These are phyloP conservation scores for Helicoverpa armigera DNA, from an alignment of 1,140 invertebrate species.

Conservation along the genomic window DNA sequence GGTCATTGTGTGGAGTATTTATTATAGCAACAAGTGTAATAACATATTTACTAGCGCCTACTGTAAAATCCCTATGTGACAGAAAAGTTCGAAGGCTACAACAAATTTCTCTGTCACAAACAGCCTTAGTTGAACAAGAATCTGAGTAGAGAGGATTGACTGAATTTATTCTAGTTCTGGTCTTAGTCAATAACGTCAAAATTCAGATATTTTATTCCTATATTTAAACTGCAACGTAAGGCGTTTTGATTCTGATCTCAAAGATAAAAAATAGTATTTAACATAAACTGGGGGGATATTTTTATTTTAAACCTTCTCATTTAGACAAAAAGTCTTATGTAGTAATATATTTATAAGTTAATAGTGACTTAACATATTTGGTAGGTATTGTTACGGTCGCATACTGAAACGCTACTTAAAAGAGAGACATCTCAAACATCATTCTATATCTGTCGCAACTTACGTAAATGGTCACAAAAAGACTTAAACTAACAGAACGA, in stretches of 20 bases:
- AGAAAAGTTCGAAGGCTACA: slow-evolving; percentile 67
- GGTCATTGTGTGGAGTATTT: slow-evolving; percentile 73
- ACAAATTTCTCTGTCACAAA: slow-evolving; percentile 77
- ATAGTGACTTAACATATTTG: too few species aligned
- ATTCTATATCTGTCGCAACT: too few species aligned
- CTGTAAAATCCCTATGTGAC: slow-evolving; percentile 69
- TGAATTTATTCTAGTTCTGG: too few species aligned
- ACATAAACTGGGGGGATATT: too few species aligned
- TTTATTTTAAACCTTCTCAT: too few species aligned
- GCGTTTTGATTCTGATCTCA: slow-evolving; percentile 2
- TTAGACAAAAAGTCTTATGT: too few species aligned
- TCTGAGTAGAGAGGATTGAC: slow-evolving; percentile 12
- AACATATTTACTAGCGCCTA: slow-evolving; percentile 75
- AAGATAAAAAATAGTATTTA: background rate
- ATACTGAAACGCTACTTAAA: too few species aligned
- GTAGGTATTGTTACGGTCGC: too few species aligned
- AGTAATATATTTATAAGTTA: too few species aligned
- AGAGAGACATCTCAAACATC: too few species aligned
- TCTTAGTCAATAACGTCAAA: background rate
- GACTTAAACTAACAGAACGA: too few species aligned
- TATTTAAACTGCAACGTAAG: background rate
- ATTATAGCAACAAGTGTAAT: slow-evolving; percentile 71
- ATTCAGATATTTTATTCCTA: background rate
- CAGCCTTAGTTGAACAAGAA: slow-evolving; percentile 74
- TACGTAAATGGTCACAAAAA: too few species aligned